These are phyloP conservation scores for Rhinogobio ventralis DNA, from an alignment of 2,797 vertebrate genomes.

Conservation along the genomic window DNA sequence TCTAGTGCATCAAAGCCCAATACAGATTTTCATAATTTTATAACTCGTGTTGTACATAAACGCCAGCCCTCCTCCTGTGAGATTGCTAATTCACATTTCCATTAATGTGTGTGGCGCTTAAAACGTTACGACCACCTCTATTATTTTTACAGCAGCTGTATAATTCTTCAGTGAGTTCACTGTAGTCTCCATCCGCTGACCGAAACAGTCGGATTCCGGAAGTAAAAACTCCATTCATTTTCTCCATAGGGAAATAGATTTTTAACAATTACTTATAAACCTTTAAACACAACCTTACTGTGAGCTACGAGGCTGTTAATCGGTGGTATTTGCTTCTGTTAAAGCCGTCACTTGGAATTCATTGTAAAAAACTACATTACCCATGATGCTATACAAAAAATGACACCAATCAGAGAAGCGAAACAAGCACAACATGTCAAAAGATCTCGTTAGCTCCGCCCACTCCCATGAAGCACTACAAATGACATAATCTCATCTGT, in stretches of 20 bases:
- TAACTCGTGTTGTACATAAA: constrained; percentile 16
- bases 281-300: background rate
- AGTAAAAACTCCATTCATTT: background rate
- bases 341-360: background rate
- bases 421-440: background rate
- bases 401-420: background rate
- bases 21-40: constrained; percentile 7
- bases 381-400: background rate
- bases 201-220: background rate
- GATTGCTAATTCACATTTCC: constrained; percentile 16
- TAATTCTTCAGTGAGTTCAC: background rate
- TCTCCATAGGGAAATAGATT: background rate
- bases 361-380: background rate
- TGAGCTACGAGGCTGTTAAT: background rate
- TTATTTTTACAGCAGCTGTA: constrained; percentile 2
- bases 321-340: background rate
- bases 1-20: constrained; percentile 23
- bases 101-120: background rate
- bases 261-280: background rate
- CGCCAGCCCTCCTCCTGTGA: background rate
- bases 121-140: background rate
- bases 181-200: background rate
- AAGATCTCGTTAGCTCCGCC: background rate
- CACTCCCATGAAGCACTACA: background rate
- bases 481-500: background rate